phyloP scores from a whole-genome alignment of 2,888 invertebrate species.

The Eustalomyia histrio region DNA sequence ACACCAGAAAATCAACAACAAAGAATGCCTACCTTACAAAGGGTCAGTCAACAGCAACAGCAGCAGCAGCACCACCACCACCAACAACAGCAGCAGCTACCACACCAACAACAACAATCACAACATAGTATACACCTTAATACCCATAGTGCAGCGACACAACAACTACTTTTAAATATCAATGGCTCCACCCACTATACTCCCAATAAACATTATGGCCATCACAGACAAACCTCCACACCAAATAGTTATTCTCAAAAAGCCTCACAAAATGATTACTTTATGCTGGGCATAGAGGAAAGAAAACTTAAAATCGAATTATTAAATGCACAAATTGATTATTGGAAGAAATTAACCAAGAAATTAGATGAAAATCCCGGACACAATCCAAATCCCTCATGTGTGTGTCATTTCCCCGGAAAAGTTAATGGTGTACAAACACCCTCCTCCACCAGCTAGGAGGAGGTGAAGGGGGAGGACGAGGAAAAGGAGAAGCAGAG shows the following conservation, averaged over 20 bases:
- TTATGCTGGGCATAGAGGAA: constrained; percentile 78
- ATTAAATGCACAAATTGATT: constrained; percentile 78
- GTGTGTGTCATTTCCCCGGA: constrained; percentile 76
- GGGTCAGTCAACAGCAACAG: constrained; percentile 60
- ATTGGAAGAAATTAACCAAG: constrained; percentile 78
- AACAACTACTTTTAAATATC: constrained; percentile 61
- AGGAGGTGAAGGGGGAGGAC: constrained; percentile 66
- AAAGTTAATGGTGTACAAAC: constrained; percentile 74
- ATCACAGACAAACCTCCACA: constrained; percentile 60
- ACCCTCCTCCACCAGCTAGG: constrained; percentile 76
- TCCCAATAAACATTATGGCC: constrained; percentile 59
- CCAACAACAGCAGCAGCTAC: constrained; percentile 47
- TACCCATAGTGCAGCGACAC: constrained; percentile 50
- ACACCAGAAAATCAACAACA: constrained; percentile 60
- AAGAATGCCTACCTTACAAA: constrained; percentile 66
- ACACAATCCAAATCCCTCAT: constrained; percentile 74
- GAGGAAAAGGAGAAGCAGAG: constrained; percentile 13
- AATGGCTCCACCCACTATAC: constrained; percentile 56
- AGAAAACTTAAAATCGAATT: constrained; percentile 77
- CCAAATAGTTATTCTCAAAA: constrained; percentile 54
- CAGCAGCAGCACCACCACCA: constrained; percentile 19
- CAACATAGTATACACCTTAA: constrained; percentile 55
- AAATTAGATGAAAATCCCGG: constrained; percentile 74
- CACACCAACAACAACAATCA: constrained; percentile 53
- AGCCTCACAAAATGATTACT: constrained; percentile 72